Evolutionary conservation across 2,113 vertebrate genomes (phyloP), one percentile per base, ranked within the genome.

Genomic region (Rhadina sibilatrix): DNA sequence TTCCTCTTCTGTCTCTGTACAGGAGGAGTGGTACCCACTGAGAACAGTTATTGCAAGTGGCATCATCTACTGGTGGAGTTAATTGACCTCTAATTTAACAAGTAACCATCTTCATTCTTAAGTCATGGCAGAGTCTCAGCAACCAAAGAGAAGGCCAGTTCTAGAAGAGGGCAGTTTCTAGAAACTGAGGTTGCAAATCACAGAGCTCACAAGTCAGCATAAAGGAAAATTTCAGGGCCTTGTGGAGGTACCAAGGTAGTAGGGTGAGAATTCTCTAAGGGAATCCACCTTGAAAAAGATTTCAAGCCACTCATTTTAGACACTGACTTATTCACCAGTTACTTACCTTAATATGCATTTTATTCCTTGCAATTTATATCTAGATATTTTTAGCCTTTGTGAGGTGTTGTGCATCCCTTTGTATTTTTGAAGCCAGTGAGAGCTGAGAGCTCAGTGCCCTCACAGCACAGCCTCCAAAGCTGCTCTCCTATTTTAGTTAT

Each of bases 41-140:
- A 92, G 86, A 93, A 15, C 44, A 78, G 86, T 81, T 96, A 87
- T 46, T 90, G 44, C 90, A 89, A 89, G 89, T 1, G 24, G 80
- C 60, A 93, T 95, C 61, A 40, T 96, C 76, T 83, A 30, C 76
- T 89, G 53, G 49, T 94, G 83, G 65, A 94, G 86, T 84, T 93
- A 94, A 93, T 84, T 94, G 76, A 94, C 83, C 69, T 94, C 90
- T 96, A 94, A 94, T 96, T 96, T 92, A 93, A 90, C 77, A 57
- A 93, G 76, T 66, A 90, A 76, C 92, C 69, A 57, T 93, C 72
- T 92, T 94, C 84, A n/a, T 86, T 68, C 69, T 89, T 78, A 95
- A 92, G 57, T 53, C 44, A 23, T 70, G 42, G 63, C 63, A 83
- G 57, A 87, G 20, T 68, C 64, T 81, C n/a, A 87, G 75, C 83